Evolutionary conservation across 2,888 invertebrate genomes (phyloP).

Genomic region (Neoaliturus tenellus): DNA sequence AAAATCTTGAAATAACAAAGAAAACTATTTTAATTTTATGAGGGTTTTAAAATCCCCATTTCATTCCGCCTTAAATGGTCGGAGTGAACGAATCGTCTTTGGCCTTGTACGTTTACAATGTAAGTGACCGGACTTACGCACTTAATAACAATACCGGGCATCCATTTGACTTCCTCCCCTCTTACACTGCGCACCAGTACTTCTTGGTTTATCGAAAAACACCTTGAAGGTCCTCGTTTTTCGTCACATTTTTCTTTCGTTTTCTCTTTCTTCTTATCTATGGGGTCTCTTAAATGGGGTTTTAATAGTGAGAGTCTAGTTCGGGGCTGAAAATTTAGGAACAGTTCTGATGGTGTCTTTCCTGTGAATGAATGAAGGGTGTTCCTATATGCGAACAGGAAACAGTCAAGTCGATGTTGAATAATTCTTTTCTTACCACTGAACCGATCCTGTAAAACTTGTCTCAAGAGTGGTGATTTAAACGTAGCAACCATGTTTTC

Average conservation of each 20-base stretch:
- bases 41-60: too few species aligned
- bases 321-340: background rate
- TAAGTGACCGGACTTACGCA: background rate
- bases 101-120: background rate
- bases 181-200: background rate
- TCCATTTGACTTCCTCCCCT: background rate
- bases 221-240: background rate
- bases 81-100: background rate
- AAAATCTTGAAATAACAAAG: too few species aligned
- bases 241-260: background rate
- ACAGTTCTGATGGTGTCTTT: constrained; percentile 61
- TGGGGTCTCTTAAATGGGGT: background rate
- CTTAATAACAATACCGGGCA: background rate
- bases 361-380: constrained; percentile 67
- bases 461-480: constrained; percentile 61
- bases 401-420: constrained; percentile 60
- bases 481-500: background rate
- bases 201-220: background rate
- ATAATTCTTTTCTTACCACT: constrained; percentile 36
- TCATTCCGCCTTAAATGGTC: background rate
- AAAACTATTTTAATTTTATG: too few species aligned
- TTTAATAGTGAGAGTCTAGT: background rate
- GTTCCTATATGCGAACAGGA: constrained; percentile 60
- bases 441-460: background rate
- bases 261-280: background rate